Evolutionary conservation across 2,113 vertebrate species (phyloP), one percentile per base, ranked within the genome.

Genomic region (Pyxicephalus adspersus): DNA sequence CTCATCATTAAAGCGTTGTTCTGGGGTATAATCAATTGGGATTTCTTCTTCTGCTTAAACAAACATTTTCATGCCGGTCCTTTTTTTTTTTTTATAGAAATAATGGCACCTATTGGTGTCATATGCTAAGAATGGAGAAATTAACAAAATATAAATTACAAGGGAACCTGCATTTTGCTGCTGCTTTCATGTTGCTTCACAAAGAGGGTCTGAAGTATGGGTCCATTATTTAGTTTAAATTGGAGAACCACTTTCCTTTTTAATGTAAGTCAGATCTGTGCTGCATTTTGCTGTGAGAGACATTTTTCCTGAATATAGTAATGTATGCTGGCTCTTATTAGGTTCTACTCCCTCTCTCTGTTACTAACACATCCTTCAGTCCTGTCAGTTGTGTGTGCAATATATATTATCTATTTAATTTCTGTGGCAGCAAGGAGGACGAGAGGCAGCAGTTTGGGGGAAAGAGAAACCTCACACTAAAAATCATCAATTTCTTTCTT

Each of bases 331-430:
- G 76, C 76, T 31, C 28, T 28, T 45, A 65, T 45, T 28, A 60
- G 60, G 55, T 70, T 45, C 64, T 31, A 7, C 15, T 67, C 9
- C 70, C 50, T 77, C 64, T 79, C 31, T 88, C 83, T 80, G 9
- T 73, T 74, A 72, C 31, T 84, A 83, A 86, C 87, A 89, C 87
- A 86, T 87, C 88, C 84, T 79, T 38, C 89, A 88, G 87, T 90
- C 88, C 72, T 0, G 85, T 87, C 85, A 88, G 90, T 93, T 92
- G 89, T 87, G 90, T 89, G 94, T 94, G 94, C 94, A 94, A 94
- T 94, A 93, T 94, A 93, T 94, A 93, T 93, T 91, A 86, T 92
- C 89, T 91, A 91, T 91, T 93, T 83, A 87, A 92, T 89, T 90
- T 91, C 87, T 89, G 87, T 86, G 19, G 3, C 88, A 60, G 88